A percentile compares a stretch with the other conserved stretches of the same genome.
These are phyloP conservation scores for Heliconius sara DNA, from an alignment of 2,888 invertebrate species.

Conservation along the genomic window DNA sequence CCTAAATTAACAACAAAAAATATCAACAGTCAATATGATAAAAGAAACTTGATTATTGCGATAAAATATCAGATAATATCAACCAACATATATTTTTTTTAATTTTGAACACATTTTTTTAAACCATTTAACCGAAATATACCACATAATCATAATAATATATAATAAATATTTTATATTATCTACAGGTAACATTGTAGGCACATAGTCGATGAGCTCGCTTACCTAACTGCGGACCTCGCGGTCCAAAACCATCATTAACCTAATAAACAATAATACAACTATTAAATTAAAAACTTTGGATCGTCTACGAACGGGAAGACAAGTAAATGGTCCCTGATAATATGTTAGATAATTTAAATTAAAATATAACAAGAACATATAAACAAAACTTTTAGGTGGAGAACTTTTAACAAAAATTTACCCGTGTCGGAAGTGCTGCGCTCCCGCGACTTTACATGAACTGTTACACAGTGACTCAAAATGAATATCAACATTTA, in stretches of 20 bases:
- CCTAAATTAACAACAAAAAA: conserved; percentile 79
- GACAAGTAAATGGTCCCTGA: conserved; percentile 76
- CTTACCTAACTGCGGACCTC: conserved; percentile 59
- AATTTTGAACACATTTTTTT: conserved; percentile 79
- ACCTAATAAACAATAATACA: conserved; percentile 73
- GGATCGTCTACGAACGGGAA: conserved; percentile 76
- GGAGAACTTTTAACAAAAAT: conserved; percentile 35
- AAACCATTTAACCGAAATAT: conserved; percentile 68
- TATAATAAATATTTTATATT: conserved; percentile 66
- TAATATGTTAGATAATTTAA: conserved; percentile 41
- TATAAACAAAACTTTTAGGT: conserved; percentile 39
- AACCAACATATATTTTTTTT: conserved; percentile 54
- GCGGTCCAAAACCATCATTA: conserved; percentile 55
- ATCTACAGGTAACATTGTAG: conserved; percentile 84
- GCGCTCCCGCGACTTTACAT: conserved; percentile 36
- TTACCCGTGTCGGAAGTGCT: conserved; percentile 43
- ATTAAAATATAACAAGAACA: conserved; percentile 40
- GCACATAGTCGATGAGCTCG: conserved; percentile 80
- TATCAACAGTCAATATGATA: conserved; percentile 82
- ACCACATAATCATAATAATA: conserved; percentile 64
- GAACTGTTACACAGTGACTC: conserved; percentile 36
- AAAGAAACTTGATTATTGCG: conserved; percentile 77
- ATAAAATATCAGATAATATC: conserved; percentile 80
- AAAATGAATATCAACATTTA: conserved; percentile 53
- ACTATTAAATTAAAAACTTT: conserved; percentile 72